Evolutionary conservation across 2,797 vertebrate genomes (phyloP).

Genomic region (Martes flavigula): DNA sequence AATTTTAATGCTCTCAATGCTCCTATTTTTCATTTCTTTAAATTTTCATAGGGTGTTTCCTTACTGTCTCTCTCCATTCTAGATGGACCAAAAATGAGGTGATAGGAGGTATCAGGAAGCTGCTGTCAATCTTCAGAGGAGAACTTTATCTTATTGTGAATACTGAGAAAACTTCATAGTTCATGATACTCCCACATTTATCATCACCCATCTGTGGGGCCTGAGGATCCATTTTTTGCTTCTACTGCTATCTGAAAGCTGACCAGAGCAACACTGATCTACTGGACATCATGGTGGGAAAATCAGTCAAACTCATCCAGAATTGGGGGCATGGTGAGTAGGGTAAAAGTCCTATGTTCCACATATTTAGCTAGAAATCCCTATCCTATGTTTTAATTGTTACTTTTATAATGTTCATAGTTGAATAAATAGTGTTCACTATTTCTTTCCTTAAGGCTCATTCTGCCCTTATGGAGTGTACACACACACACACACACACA

Average conservation of each 20-base stretch:
- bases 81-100: not conserved
- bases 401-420: not conserved
- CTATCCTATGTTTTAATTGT: not conserved
- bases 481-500: not conserved
- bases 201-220: not conserved
- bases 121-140: not conserved
- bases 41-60: not conserved
- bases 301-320: not conserved
- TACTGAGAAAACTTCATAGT: not conserved
- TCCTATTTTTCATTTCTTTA: not conserved
- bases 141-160: not conserved
- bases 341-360: not conserved
- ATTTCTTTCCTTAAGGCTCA: not conserved
- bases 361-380: not conserved
- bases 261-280: not conserved
- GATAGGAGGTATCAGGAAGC: not conserved
- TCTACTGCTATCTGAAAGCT: not conserved
- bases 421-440: not conserved
- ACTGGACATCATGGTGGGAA: not conserved
- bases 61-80: not conserved
- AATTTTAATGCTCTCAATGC: not conserved
- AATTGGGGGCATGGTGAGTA: not conserved
- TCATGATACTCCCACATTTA: not conserved
- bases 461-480: not conserved
- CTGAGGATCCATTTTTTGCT: not conserved